These are phyloP conservation scores for Enteromius unitaeniatus DNA, from an alignment of 2,797 vertebrate species.

Conservation along the genomic window DNA sequence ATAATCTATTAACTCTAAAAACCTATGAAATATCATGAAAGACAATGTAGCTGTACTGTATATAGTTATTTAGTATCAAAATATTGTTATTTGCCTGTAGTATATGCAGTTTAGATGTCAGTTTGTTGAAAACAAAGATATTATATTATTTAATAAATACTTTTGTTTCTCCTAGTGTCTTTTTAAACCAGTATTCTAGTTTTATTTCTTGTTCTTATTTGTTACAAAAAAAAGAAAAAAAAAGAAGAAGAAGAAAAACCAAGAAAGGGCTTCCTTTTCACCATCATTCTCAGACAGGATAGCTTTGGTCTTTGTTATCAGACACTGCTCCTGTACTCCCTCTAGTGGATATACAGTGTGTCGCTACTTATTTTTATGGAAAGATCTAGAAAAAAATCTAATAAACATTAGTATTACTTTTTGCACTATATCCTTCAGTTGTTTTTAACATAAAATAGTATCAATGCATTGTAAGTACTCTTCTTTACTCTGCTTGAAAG, in stretches of 20 bases:
- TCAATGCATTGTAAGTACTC: not conserved
- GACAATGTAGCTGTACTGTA: too few relatives aligned
- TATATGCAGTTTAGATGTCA: not conserved
- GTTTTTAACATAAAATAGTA: not conserved
- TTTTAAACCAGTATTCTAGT: not conserved
- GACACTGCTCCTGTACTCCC: not conserved
- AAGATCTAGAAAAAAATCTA: not conserved
- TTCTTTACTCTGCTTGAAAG: not conserved
- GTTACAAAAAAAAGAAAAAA: not conserved
- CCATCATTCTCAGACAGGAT: not conserved
- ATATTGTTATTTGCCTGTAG: not conserved
- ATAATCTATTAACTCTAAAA: not conserved
- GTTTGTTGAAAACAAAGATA: not conserved
- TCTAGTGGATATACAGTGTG: slow-evolving; percentile 22
- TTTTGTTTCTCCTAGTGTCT: not conserved
- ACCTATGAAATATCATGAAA: not conserved
- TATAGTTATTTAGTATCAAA: not conserved
- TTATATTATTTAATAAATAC: not conserved
- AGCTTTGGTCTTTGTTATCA: slow-evolving; percentile 7
- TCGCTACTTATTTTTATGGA: not conserved
- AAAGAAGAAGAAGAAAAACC: rapidly evolving
- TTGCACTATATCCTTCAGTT: not conserved
- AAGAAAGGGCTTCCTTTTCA: not conserved
- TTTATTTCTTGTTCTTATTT: not conserved
- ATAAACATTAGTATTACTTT: not conserved